phyloP scores from a whole-genome alignment of 2,888 invertebrate species.

The Hipparchia semele region DNA sequence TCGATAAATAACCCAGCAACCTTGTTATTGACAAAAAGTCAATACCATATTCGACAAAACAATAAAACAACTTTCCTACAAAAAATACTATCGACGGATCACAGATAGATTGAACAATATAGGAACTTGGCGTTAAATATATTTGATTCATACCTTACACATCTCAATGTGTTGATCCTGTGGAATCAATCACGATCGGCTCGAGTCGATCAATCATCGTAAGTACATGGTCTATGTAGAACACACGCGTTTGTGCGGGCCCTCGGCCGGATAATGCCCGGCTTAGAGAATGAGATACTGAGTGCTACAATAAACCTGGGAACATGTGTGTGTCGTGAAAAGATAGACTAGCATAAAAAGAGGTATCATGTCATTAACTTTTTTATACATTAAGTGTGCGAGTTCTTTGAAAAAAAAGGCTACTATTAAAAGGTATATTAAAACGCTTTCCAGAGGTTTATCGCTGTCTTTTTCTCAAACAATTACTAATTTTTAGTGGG shows the following conservation, averaged over 20 bases:
- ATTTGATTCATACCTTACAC: constrained; percentile 22
- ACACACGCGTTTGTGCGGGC: constrained; percentile 29
- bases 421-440: no score
- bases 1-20: no score
- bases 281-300: constrained; percentile 17
- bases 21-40: no score
- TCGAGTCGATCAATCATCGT: constrained; percentile 39
- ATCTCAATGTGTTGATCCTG: constrained; percentile 32
- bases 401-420: no score
- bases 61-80: no score
- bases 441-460: no score
- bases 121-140: constrained; percentile 1
- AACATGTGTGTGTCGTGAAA: constrained; percentile 16
- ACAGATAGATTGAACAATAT: no score
- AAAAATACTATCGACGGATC: no score
- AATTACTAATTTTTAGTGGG: no score
- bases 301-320: constrained; percentile 22
- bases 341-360: neutral
- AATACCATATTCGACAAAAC: no score
- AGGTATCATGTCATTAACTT: neutral
- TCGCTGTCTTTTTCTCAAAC: no score
- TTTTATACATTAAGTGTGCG: no score
- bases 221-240: constrained; percentile 31
- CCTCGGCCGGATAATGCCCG: constrained; percentile 25
- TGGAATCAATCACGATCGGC: constrained; percentile 39